Conservation (phyloP, 2,888 invertebrate genomes). For the Leptinotarsa haldemani region DNA sequence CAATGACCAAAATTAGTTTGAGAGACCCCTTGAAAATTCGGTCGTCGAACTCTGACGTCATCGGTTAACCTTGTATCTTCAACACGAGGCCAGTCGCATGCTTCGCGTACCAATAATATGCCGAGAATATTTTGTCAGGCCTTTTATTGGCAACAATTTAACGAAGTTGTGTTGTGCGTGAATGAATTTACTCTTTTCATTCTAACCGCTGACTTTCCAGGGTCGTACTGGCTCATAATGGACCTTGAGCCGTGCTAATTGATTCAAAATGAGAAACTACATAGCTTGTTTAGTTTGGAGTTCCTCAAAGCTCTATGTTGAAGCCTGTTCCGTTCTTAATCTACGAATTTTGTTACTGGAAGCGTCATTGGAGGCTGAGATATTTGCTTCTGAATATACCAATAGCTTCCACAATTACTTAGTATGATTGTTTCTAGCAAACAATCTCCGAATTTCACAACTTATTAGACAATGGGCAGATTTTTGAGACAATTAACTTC, state of each 20-base stretch:
- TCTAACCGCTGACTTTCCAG: slow-evolving; percentile 34
- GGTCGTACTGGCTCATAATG: slow-evolving; percentile 24
- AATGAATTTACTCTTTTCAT: slow-evolving; percentile 51
- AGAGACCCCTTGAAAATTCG: slow-evolving; percentile 53
- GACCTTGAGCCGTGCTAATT: neutral
- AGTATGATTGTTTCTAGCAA: no score
- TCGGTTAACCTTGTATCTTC: slow-evolving; percentile 54
- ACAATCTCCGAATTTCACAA: no score
- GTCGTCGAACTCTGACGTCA: slow-evolving; percentile 60
- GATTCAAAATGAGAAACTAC: neutral
- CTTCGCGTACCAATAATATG: slow-evolving; percentile 51
- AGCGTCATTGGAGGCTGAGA: no score
- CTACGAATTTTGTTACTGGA: no score
- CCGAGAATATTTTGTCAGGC: slow-evolving; percentile 48
- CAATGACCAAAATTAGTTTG: slow-evolving; percentile 52
- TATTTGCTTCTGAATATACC: no score
- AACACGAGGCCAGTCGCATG: slow-evolving; percentile 48
- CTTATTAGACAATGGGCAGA: no score
- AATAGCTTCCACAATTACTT: no score
- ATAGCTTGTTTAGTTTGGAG: no score
- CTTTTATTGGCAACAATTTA: slow-evolving; percentile 54
- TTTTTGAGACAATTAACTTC: no score
- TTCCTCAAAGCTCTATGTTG: no score
- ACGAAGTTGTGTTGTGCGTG: slow-evolving; percentile 49
- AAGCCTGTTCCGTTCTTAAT: no score